Percentiles rank a stretch among this genome's conserved stretches.
phyloP scores from a whole-genome alignment of 2,888 invertebrate species.

The Archips xylosteana region DNA sequence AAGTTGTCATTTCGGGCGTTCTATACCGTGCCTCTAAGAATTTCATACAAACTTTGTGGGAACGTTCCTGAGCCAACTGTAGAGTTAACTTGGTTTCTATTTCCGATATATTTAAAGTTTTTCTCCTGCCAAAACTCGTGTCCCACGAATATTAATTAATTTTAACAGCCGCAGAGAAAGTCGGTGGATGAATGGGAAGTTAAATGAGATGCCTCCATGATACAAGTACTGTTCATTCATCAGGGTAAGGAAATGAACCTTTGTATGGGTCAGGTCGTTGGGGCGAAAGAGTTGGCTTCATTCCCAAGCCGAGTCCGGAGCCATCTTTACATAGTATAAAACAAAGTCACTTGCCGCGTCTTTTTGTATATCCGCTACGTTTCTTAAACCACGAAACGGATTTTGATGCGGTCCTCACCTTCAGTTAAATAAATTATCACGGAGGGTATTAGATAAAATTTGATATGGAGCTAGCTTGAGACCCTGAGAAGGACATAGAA shows the following conservation, averaged over 20 bases:
- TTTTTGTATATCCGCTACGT: too few relatives aligned
- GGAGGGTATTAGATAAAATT: too few relatives aligned
- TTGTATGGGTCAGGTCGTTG: neutral
- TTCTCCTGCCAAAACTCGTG: slow-evolving; percentile 76
- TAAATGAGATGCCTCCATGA: slow-evolving; percentile 57
- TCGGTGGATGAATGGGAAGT: slow-evolving; percentile 61
- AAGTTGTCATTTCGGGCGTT: slow-evolving; percentile 23
- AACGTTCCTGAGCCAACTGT: neutral
- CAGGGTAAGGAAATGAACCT: slow-evolving; percentile 1
- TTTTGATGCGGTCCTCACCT: too few relatives aligned
- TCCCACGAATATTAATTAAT: slow-evolving; percentile 76
- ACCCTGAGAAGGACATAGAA: too few relatives aligned
- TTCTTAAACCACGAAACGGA: too few relatives aligned
- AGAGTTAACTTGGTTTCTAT: slow-evolving; percentile 60
- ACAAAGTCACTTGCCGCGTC: too few relatives aligned
- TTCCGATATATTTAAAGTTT: slow-evolving; percentile 76
- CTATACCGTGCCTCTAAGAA: slow-evolving; percentile 1
- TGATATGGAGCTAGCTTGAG: too few relatives aligned
- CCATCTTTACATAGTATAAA: too few relatives aligned
- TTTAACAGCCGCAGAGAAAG: slow-evolving; percentile 71
- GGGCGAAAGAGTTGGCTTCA: neutral
- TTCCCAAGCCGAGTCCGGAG: neutral
- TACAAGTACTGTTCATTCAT: slow-evolving; percentile 29
- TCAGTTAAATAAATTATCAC: too few relatives aligned
- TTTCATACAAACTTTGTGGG: neutral